These are phyloP conservation scores for Xylocopa sonorina DNA, from an alignment of 1,140 invertebrate genomes.

Conservation along the genomic window DNA sequence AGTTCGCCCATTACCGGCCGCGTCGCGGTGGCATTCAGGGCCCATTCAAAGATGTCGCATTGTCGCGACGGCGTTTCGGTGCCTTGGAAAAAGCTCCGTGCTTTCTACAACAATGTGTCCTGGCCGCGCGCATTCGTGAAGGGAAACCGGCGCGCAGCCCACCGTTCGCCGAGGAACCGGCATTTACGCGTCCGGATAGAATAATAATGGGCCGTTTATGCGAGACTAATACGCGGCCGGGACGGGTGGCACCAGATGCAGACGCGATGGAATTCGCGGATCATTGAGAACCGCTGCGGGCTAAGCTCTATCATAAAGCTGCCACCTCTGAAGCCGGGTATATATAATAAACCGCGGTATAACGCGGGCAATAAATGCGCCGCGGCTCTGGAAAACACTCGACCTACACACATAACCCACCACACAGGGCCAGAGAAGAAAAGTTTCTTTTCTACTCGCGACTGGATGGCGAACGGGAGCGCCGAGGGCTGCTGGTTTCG, in stretches of 20 bases:
- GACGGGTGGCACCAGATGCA: background rate
- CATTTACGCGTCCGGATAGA: conserved; percentile 47
- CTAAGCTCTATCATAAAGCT: conserved; percentile 45
- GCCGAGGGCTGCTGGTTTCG: no score
- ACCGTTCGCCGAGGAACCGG: conserved; percentile 13
- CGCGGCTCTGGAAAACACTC: conserved; percentile 16
- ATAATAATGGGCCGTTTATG: conserved; percentile 48
- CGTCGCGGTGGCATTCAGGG: conserved; percentile 51
- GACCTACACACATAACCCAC: conserved; percentile 25
- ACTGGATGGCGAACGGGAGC: no score
- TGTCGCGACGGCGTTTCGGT: conserved; percentile 52
- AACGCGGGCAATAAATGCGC: conserved; percentile 37
- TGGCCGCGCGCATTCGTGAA: conserved; percentile 25
- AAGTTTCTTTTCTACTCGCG: background rate
- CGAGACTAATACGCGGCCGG: conserved; percentile 31
- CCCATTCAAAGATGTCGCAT: conserved; percentile 67
- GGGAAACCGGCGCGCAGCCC: conserved; percentile 11
- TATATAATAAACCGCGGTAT: conserved; percentile 41
- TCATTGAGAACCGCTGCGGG: conserved; percentile 51
- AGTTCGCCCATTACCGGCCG: conserved; percentile 64
- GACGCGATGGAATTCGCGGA: conserved; percentile 14
- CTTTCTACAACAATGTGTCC: conserved; percentile 50
- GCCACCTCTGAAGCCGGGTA: conserved; percentile 43
- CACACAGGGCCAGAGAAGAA: conserved; percentile 7
- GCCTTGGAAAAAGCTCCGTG: conserved; percentile 37